Percentiles rank a stretch among this genome's conserved stretches.
Conservation (phyloP, 2,888 invertebrate species). For the Lucinisca nassula region DNA sequence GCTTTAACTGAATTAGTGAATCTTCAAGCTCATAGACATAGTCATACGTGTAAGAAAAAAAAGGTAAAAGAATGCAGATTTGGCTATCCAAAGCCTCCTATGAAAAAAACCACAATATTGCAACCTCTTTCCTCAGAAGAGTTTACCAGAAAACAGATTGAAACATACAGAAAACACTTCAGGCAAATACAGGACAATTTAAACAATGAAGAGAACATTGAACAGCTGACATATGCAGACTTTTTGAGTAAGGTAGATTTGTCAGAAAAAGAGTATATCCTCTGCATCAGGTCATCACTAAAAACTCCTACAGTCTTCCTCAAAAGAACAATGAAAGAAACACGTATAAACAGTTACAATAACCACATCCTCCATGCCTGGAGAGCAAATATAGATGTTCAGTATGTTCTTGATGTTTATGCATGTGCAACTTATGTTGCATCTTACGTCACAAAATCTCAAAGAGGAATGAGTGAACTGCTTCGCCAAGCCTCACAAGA, state of each 20-base stretch:
- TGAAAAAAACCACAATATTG: conserved; percentile 25
- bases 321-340: conserved; percentile 28
- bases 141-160: conserved; percentile 1
- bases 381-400: conserved; percentile 64
- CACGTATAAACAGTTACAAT: conserved; percentile 55
- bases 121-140: conserved; percentile 8
- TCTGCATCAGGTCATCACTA: background rate
- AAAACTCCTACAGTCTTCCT: conserved; percentile 30
- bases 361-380: conserved; percentile 29
- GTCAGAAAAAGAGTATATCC: background rate
- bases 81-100: conserved; percentile 53
- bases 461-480: conserved; percentile 71
- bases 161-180: conserved; percentile 34
- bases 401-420: conserved; percentile 67
- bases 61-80: conserved; percentile 46
- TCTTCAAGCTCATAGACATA: conserved; percentile 33
- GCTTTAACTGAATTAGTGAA: too few relatives aligned
- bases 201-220: conserved; percentile 4
- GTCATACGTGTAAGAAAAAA: conserved; percentile 48
- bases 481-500: conserved; percentile 65
- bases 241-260: conserved; percentile 1
- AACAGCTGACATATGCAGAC: background rate
- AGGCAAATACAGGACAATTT: background rate
- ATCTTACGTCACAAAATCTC: conserved; percentile 69
- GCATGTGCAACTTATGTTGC: conserved; percentile 71